Evolutionary conservation across 2,113 vertebrate species (phyloP).

Genomic region (Leptobrachium ailaonicum): DNA sequence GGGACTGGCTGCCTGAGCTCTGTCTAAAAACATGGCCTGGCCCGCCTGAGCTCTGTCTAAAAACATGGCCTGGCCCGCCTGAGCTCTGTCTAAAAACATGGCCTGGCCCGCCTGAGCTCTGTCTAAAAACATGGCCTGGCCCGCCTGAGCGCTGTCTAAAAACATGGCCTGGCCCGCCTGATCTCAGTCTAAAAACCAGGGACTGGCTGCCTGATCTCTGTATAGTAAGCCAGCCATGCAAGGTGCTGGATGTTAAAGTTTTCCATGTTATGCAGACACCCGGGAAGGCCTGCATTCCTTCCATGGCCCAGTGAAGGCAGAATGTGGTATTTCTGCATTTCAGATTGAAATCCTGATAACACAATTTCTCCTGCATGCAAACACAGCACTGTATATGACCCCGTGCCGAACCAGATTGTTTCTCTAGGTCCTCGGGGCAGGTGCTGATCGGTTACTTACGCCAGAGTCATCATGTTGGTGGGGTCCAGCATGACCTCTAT

Average conservation of each 20-base stretch:
- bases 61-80: too few species aligned
- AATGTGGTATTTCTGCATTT: slow-evolving; percentile 40
- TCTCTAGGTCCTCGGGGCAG: slow-evolving; percentile 3
- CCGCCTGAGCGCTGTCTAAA: too few species aligned
- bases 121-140: too few species aligned
- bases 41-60: too few species aligned
- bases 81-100: too few species aligned
- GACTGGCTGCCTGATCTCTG: too few species aligned
- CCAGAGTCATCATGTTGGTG: slow-evolving; percentile 90
- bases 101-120: too few species aligned
- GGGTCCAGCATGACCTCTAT: slow-evolving; percentile 94
- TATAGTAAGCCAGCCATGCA: too few species aligned
- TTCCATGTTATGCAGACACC: background rate
- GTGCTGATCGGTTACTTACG: slow-evolving; percentile 73
- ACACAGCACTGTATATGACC: background rate
- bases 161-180: too few species aligned
- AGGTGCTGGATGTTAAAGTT: background rate
- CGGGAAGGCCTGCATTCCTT: slow-evolving; percentile 38
- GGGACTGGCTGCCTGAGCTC: too few species aligned
- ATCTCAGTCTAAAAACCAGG: too few species aligned
- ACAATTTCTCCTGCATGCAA: slow-evolving; percentile 8
- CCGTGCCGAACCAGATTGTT: background rate
- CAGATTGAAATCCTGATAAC: slow-evolving; percentile 25
- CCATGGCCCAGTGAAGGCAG: slow-evolving; percentile 13
- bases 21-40: too few species aligned